Evolutionary conservation across 2,113 vertebrate genomes (phyloP).

Genomic region (Datnioides undecimradiatus): DNA sequence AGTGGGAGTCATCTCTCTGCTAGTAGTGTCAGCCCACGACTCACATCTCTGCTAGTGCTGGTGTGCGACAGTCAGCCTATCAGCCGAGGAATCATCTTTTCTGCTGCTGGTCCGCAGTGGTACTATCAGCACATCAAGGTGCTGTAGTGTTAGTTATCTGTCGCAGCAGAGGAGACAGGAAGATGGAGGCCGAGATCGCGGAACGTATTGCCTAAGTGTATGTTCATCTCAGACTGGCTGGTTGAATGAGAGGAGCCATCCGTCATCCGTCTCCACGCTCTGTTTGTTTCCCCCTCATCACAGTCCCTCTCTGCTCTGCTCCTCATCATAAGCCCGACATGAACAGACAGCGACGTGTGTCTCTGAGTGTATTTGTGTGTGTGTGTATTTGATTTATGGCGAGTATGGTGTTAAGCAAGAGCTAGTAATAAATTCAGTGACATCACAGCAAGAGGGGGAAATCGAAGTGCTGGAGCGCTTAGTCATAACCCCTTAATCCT

Average conservation of each 20-base stretch:
- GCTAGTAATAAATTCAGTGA: slow-evolving; percentile 75
- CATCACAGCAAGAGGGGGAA: slow-evolving; percentile 73
- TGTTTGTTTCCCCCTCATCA: slow-evolving; percentile 70
- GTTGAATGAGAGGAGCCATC: slow-evolving; percentile 66
- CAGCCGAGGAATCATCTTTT: slow-evolving; percentile 36
- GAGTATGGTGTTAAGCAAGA: slow-evolving; percentile 61
- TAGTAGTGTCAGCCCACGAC: slow-evolving; percentile 43
- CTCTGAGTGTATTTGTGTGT: slow-evolving; percentile 18
- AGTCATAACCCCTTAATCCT: slow-evolving; percentile 64
- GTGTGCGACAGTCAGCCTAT: slow-evolving; percentile 46
- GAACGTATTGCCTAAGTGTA: slow-evolving; percentile 38
- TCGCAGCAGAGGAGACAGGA: slow-evolving; percentile 51
- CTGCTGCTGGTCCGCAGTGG: slow-evolving; percentile 34
- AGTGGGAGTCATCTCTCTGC: slow-evolving; percentile 59
- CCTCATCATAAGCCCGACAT: slow-evolving; percentile 62
- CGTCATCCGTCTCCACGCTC: slow-evolving; percentile 66
- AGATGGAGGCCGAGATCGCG: slow-evolving; percentile 44
- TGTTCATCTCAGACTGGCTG: slow-evolving; percentile 64
- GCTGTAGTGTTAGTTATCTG: slow-evolving; percentile 55
- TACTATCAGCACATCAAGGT: slow-evolving; percentile 55
- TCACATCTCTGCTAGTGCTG: slow-evolving; percentile 48
- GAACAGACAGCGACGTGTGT: slow-evolving; percentile 48
- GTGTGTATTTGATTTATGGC: slow-evolving; percentile 66
- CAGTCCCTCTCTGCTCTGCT: slow-evolving; percentile 47
- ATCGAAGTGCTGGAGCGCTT: slow-evolving; percentile 71